Base-by-base conservation (phyloP, 2,797 vertebrate genomes). In the Galaxias olidus region DNA sequence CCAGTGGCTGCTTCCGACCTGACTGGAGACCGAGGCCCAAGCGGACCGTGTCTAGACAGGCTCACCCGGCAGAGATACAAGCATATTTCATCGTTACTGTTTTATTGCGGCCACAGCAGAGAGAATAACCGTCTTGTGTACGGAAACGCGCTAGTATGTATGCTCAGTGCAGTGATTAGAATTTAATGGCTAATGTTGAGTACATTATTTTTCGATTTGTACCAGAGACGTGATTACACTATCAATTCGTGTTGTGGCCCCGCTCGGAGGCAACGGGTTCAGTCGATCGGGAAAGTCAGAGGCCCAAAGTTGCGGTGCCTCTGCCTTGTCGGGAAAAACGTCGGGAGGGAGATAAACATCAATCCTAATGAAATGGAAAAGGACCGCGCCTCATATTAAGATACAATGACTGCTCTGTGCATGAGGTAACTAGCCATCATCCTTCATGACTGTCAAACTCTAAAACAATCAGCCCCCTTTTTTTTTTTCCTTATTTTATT, bases 261-360 rank as follows among this genome's bases (percentile, higher is more conserved):
- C 81, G 82, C 81, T 76, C 76, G 77, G 77, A 86, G 79, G 84
- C 76, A 83, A 82, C 87, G 67, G 84, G 81, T 84, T 78, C 64
- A 76, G 67, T 78, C 82, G 30, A 74, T 87, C 74, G 86, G 75
- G 20, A 76, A 84, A 81, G 82, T 73, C 76, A n/a, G 78, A 77
- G 82, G 79, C 11, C 73, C 79, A 71, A 79, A 81, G 70, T 71
- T 79, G 65, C 76, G 7, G 9, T 40, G 46, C 47, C 64, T 64
- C 47, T 77, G 82, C 85, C 84, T 84, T 77, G 80, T 85, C 78
- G 13, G n/a, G 85, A 79, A 73, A 77, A 85, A 76, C 87, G 78
- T 88, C 74, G 82, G 82, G 74, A 87, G 79, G 82, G 80, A 30
- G 30, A 78, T 77, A 83, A 86, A 83, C 81, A 87, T 86, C 79